phyloP scores from a whole-genome alignment of 2,888 invertebrate species.

The Harmothoe impar region DNA sequence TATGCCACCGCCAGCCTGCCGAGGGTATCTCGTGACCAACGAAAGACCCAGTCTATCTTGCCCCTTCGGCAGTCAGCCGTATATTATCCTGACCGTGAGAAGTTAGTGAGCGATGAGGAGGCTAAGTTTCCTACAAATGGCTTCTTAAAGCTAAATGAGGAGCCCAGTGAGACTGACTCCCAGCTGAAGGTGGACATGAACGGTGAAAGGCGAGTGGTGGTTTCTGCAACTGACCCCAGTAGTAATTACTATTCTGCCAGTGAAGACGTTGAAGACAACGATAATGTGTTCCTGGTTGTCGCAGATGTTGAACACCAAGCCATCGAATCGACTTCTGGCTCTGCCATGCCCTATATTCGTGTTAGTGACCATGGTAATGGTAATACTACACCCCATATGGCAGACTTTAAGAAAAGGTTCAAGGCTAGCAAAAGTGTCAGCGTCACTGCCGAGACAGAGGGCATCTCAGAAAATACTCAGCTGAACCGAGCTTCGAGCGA shows the following conservation, averaged over 20 bases:
- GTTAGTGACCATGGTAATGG: not conserved
- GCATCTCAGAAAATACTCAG: not conserved
- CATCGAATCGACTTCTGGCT: not conserved
- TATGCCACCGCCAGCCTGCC: constrained; percentile 43
- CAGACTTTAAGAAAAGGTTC: not conserved
- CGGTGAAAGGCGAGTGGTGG: constrained; percentile 13
- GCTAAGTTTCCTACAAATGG: not conserved
- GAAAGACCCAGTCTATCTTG: not conserved
- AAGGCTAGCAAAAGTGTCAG: not conserved
- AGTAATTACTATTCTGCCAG: not conserved
- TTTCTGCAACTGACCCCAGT: not conserved
- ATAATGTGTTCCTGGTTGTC: constrained; percentile 13
- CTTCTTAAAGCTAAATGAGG: not conserved
- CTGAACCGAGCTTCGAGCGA: constrained; percentile 16
- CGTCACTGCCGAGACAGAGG: not conserved
- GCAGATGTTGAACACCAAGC: not conserved
- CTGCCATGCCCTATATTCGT: not conserved
- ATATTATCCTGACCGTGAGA: not conserved
- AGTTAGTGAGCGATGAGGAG: not conserved
- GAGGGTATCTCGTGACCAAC: not conserved
- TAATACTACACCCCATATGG: not conserved
- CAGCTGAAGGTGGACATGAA: not conserved
- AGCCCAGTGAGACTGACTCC: not conserved
- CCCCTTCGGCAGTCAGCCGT: not conserved
- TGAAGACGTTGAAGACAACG: not conserved